Evolutionary conservation across 2,113 vertebrate genomes (phyloP).

Genomic region (Raja brachyura): DNA sequence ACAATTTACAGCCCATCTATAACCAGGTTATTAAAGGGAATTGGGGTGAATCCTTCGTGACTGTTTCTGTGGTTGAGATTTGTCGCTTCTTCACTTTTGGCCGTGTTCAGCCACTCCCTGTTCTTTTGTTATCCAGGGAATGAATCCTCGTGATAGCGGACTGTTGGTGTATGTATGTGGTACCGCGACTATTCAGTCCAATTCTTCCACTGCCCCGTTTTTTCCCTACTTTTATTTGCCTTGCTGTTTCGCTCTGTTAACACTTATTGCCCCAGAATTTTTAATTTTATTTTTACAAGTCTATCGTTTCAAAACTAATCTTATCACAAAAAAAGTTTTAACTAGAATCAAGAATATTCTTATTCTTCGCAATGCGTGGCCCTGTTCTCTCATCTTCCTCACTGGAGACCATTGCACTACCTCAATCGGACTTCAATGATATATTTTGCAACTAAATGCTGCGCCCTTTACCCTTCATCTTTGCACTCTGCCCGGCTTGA

Average conservation of each 20-base stretch:
- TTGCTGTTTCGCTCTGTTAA: background rate
- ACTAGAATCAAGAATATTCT: background rate
- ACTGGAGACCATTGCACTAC: no score
- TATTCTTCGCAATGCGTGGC: background rate
- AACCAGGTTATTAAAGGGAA: background rate
- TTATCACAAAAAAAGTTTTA: background rate
- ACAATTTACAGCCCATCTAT: background rate
- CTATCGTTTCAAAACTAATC: background rate
- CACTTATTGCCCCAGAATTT: background rate
- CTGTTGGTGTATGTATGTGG: background rate
- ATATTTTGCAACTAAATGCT: no score
- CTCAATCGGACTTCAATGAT: no score
- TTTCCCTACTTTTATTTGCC: background rate
- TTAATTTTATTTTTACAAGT: background rate
- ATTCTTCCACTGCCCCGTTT: background rate
- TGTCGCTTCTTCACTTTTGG: background rate
- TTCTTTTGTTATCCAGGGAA: slow-evolving; percentile 28
- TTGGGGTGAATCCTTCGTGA: background rate
- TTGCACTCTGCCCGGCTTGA: no score
- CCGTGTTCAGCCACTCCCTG: slow-evolving; percentile 23
- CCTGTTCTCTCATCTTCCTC: no score
- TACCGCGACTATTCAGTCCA: background rate
- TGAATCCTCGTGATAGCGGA: slow-evolving; percentile 26
- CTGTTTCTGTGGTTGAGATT: background rate
- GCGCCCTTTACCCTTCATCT: no score